Base-by-base conservation (phyloP, 2,888 invertebrate species). In the Galeopsomyia nigrocyanea region DNA sequence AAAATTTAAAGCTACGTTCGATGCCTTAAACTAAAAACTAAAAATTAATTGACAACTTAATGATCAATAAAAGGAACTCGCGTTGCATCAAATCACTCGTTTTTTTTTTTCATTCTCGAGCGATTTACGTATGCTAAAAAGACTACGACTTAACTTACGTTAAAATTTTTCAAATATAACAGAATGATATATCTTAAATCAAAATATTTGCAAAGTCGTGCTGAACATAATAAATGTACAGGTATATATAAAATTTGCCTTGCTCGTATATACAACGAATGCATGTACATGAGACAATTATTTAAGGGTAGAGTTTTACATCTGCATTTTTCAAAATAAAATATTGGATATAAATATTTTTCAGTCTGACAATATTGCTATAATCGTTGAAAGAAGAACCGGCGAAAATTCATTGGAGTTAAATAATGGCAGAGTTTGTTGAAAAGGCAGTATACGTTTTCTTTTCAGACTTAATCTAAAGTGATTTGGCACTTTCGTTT, bases 41-140 rank as follows among this genome's bases (percentile, higher is more conserved):
- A 16, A 61, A 9, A 47, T 46, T 31, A 62, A 31, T 39, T 50
- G 2, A 17, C 19, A 9, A 31, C 63, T 66, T 61, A 71, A 50
- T 46, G 17, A 6, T 57, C 57, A 61, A 71, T 50, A 58, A 50
- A 66, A 71, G 71, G 71, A 71, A 71, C 71, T 67, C 61, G 46
- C 17, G 71, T 62, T 57, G 66, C 57, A 57, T 26, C 50, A 56
- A 55, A 56, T 57, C n/a, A 56, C 49, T 49, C 47, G 31, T 65
- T 65, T 26, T 26, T 26, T 26, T 26, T 26, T 26, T 71, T 56
- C 17, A 63, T 55, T 60, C n/a, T 46, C 21, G 26, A 21, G 22
- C 62, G 26, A 65, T 50, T 31, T 31, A 9, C 10, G 26, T 39
- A 22, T 22, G 31, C 10, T 55, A 17, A 21, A 26, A 31, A n/a